phyloP scores from a whole-genome alignment of 2,888 invertebrate species.

The Plagiodera versicolora region DNA sequence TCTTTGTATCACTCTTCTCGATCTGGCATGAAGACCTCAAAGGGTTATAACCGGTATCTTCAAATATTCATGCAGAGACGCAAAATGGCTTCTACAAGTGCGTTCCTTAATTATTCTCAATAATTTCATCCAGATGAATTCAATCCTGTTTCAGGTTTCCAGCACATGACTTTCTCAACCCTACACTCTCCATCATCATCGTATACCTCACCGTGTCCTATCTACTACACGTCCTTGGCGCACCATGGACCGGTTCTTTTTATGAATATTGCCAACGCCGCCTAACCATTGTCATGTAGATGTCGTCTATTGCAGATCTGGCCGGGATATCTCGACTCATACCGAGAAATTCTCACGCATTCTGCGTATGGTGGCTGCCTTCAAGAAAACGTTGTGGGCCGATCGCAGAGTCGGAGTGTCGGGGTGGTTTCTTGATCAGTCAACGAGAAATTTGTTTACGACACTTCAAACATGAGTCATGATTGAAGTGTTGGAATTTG shows the following conservation, averaged over 20 bases:
- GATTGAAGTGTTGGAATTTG: too few species aligned
- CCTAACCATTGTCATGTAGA: constrained; percentile 31
- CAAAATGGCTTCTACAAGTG: too few species aligned
- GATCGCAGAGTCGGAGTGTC: constrained; percentile 13
- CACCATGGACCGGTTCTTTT: constrained; percentile 19
- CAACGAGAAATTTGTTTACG: too few species aligned
- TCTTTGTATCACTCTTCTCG: too few species aligned
- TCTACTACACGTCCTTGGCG: constrained; percentile 17
- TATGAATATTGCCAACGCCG: constrained; percentile 33
- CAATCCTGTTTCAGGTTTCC: too few species aligned
- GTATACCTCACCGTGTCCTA: constrained; percentile 6
- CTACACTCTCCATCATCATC: neutral
- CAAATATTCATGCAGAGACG: too few species aligned
- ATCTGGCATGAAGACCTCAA: too few species aligned
- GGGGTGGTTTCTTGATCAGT: neutral
- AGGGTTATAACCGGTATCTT: too few species aligned
- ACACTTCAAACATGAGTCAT: too few species aligned
- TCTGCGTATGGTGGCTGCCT: constrained; percentile 24
- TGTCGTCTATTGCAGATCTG: constrained; percentile 21
- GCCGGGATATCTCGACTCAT: constrained; percentile 21
- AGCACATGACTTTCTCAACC: too few species aligned
- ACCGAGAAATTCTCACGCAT: constrained; percentile 34
- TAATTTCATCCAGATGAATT: too few species aligned
- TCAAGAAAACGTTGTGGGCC: constrained; percentile 8
- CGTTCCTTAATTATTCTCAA: too few species aligned